Evolutionary conservation across 1,140 invertebrate genomes (phyloP).

Genomic region (Anagrus nilaparvatae): DNA sequence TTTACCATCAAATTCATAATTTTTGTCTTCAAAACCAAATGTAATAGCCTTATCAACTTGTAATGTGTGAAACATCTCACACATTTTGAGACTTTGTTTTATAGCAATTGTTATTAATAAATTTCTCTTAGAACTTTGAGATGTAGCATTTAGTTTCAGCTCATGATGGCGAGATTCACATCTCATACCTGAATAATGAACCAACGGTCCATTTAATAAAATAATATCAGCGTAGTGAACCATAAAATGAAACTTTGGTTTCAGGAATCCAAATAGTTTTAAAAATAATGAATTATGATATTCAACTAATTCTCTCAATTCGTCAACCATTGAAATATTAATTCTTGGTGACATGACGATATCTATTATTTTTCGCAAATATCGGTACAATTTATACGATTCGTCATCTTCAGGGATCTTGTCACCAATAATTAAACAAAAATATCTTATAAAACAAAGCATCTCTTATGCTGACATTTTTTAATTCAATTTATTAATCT

Average conservation of each 20-base stretch:
- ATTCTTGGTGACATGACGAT: constrained; percentile 13
- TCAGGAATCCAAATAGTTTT: constrained; percentile 7
- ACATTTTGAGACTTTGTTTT: too few relatives aligned
- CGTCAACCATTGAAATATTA: not conserved
- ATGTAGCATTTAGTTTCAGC: too few relatives aligned
- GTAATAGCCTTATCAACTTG: too few relatives aligned
- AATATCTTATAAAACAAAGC: constrained; percentile 11
- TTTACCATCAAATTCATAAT: too few relatives aligned
- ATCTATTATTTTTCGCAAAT: constrained; percentile 7
- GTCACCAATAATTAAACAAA: constrained; percentile 16
- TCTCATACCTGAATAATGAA: too few relatives aligned
- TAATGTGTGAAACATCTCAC: too few relatives aligned
- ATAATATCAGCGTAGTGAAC: too few relatives aligned
- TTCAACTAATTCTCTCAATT: not conserved
- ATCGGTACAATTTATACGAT: constrained; percentile 14
- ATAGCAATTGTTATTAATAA: too few relatives aligned
- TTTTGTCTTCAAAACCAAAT: too few relatives aligned
- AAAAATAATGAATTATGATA: not conserved
- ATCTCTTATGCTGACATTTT: constrained; percentile 15
- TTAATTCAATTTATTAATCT: constrained; percentile 10
- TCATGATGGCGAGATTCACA: too few relatives aligned
- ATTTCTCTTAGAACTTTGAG: too few relatives aligned
- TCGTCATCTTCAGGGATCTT: constrained; percentile 9
- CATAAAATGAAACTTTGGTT: constrained; percentile 17
- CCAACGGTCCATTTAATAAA: too few relatives aligned